Conservation (phyloP, 2,113 vertebrate genomes). For the Nibea coibor region DNA sequence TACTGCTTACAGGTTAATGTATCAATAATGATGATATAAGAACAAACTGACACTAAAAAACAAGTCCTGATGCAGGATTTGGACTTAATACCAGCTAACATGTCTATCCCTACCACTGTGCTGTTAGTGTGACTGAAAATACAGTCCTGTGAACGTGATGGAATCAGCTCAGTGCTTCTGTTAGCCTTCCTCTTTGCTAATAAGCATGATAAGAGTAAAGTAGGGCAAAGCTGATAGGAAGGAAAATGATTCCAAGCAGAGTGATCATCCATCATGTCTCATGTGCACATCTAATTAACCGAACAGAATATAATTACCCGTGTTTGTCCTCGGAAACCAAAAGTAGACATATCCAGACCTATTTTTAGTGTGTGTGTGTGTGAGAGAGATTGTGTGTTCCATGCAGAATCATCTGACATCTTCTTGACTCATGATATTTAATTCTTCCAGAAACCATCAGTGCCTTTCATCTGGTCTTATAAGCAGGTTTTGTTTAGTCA, state of each 20-base stretch:
- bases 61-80: too few relatives aligned
- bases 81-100: background rate
- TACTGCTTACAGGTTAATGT: too few relatives aligned
- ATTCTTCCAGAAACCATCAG: background rate
- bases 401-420: background rate
- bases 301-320: background rate
- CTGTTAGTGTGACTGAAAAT: background rate
- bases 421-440: background rate
- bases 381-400: background rate
- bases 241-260: background rate
- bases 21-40: too few relatives aligned
- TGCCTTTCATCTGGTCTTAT: background rate
- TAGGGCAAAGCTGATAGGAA: background rate
- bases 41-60: too few relatives aligned
- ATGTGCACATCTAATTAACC: background rate
- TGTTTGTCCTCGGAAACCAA: background rate
- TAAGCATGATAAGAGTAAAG: background rate
- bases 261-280: background rate
- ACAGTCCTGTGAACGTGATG: background rate
- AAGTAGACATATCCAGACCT: background rate
- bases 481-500: slow-evolving; percentile 2
- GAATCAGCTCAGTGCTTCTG: background rate
- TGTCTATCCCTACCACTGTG: background rate
- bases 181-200: background rate
- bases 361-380: background rate